Conservation (phyloP, 1,140 invertebrate species). For the Cryptotermes secundus region DNA sequence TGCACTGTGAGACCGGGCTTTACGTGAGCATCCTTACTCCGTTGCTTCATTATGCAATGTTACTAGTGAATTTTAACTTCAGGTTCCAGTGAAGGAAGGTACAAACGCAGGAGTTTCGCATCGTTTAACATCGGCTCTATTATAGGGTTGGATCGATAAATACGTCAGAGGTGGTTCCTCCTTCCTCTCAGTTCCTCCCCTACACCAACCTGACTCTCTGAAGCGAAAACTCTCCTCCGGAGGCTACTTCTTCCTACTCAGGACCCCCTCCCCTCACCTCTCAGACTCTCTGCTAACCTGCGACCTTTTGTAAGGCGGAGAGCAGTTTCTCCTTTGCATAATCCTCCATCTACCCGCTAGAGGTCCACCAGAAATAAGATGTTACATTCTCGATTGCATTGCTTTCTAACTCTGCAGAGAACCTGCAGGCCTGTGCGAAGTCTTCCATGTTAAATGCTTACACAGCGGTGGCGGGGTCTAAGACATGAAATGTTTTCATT, state of each 20-base stretch:
- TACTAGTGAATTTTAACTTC: no score
- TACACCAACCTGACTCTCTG: neutral
- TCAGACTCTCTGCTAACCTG: neutral
- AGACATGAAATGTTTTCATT: no score
- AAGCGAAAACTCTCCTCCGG: neutral
- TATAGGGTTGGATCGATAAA: constrained; percentile 8
- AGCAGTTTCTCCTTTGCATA: neutral
- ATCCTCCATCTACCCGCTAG: neutral
- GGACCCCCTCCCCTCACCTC: neutral
- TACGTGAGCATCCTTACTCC: no score
- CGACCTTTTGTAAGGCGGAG: neutral
- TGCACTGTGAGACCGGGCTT: no score
- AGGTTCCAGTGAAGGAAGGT: no score
- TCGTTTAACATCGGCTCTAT: neutral
- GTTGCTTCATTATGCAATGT: no score
- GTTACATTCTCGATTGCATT: no score
- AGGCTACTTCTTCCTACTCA: neutral
- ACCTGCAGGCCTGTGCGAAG: neutral
- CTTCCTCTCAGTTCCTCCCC: neutral
- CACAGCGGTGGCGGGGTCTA: no score
- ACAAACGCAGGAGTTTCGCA: neutral
- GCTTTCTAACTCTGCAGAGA: neutral
- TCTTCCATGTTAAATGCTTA: no score
- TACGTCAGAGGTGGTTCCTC: neutral
- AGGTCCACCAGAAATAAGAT: neutral